Conservation (phyloP, 1,140 invertebrate species). For the Pomacea maculata region DNA sequence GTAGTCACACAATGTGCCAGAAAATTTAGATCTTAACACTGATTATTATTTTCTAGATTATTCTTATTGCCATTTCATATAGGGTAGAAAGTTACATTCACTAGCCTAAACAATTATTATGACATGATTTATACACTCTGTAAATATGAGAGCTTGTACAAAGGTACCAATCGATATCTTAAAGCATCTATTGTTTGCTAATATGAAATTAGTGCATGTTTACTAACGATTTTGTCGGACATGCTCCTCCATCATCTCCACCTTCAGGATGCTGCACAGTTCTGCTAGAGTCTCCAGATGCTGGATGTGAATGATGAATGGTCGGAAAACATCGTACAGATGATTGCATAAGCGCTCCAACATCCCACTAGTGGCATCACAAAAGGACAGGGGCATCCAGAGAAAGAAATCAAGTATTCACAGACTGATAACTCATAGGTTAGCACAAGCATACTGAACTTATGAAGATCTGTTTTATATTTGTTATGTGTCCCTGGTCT, state of each 20-base stretch:
- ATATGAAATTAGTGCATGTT: background rate
- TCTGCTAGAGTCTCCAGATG: slow-evolving; percentile 97
- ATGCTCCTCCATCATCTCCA: slow-evolving; percentile 96
- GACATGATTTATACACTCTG: background rate
- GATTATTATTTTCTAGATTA: too few relatives aligned
- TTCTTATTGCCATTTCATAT: too few relatives aligned
- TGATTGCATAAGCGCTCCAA: slow-evolving; percentile 87
- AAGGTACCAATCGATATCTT: background rate
- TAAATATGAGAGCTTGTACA: background rate
- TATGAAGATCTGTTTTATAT: too few relatives aligned
- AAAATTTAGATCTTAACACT: background rate
- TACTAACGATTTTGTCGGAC: slow-evolving; percentile 82
- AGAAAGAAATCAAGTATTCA: too few relatives aligned
- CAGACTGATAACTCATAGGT: too few relatives aligned
- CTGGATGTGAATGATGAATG: slow-evolving; percentile 95
- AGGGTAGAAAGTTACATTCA: too few relatives aligned
- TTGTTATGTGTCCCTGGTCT: too few relatives aligned
- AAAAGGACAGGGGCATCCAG: too few relatives aligned
- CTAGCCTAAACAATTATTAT: background rate
- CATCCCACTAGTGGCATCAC: slow-evolving; percentile 65
- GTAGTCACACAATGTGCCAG: slow-evolving; percentile 16
- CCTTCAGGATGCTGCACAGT: slow-evolving; percentile 89
- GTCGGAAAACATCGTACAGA: slow-evolving; percentile 93
- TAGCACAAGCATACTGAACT: too few relatives aligned
- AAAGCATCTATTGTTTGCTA: too few relatives aligned